These are phyloP conservation scores for Actinia equina DNA, from an alignment of 64 coral and sea anemone genomes.

Conservation along the genomic window DNA sequence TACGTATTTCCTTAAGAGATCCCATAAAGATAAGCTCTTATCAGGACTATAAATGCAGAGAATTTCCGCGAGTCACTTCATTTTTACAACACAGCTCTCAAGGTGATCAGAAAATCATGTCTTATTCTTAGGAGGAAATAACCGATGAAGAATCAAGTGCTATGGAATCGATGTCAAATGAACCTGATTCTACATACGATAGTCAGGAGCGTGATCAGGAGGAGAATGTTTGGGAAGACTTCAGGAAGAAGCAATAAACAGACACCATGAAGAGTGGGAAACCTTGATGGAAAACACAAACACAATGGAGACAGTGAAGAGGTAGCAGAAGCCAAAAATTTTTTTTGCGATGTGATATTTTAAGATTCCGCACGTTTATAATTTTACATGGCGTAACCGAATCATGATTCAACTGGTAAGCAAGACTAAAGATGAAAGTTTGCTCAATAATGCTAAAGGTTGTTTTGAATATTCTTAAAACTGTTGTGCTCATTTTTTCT, in stretches of 20 bases:
- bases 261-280: conserved; percentile 2
- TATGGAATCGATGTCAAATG: neutral
- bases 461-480: no score
- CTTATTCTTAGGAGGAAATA: conserved; percentile 1
- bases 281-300: conserved; percentile 4
- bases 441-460: no score
- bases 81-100: neutral
- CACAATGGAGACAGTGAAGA: neutral
- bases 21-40: neutral
- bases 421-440: no score
- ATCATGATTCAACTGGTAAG: no score
- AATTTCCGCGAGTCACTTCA: neutral
- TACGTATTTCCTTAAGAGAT: no score
- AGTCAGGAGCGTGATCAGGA: neutral
- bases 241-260: neutral
- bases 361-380: no score
- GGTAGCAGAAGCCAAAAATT: conserved; percentile 5
- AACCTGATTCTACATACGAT: neutral
- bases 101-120: neutral
- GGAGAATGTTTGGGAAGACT: conserved; percentile 9
- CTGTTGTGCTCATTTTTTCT: no score
- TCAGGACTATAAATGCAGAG: conserved; percentile 3
- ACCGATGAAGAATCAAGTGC: neutral
- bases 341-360: no score
- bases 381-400: no score